A percentile compares a stretch with the other conserved stretches of the same genome.
phyloP scores from a whole-genome alignment of 53 echinoderm and acorn worm genomes.

The Arbacia lixula region DNA sequence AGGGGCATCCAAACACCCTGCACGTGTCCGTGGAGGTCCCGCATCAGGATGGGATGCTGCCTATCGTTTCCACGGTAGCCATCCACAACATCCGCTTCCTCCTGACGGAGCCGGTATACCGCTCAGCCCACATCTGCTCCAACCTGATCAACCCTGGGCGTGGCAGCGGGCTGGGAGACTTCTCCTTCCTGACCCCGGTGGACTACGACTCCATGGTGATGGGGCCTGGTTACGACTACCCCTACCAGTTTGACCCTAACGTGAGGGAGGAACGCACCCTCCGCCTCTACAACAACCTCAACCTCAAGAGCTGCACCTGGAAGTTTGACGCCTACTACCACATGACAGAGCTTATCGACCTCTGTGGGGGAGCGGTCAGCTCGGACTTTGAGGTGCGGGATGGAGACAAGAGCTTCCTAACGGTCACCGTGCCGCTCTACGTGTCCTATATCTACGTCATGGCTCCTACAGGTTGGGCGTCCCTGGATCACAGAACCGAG shows the following conservation, averaged over 20 bases:
- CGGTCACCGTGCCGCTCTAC: constrained; percentile 92
- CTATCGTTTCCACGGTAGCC: constrained; percentile 85
- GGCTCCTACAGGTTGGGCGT: constrained; percentile 96
- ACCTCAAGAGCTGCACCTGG: constrained; percentile 99
- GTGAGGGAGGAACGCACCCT: constrained; percentile 84
- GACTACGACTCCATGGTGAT: constrained; percentile 73
- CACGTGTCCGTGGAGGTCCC: constrained; percentile 96
- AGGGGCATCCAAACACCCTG: constrained; percentile 84
- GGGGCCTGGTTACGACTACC: constrained; percentile 95
- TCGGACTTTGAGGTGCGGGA: constrained; percentile 96
- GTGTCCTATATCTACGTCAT: constrained; percentile 95
- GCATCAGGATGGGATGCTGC: constrained; percentile 98
- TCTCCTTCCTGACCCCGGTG: constrained; percentile 84
- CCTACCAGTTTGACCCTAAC: constrained; percentile 90
- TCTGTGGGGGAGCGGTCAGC: constrained; percentile 94
- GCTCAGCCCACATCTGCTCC: constrained; percentile 97
- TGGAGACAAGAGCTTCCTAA: constrained; percentile 93
- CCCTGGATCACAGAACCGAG: constrained; percentile 93
- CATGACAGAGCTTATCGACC: constrained; percentile 98
- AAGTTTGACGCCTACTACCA: constrained; percentile 96
- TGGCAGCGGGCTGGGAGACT: constrained; percentile 74
- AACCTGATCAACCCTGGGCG: constrained; percentile 76
- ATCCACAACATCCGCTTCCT: constrained; percentile 97
- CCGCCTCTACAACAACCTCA: constrained; percentile 86
- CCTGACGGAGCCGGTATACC: constrained; percentile 95